Evolutionary conservation across 2,113 vertebrate genomes (phyloP).

Genomic region (Synchiropus splendidus): DNA sequence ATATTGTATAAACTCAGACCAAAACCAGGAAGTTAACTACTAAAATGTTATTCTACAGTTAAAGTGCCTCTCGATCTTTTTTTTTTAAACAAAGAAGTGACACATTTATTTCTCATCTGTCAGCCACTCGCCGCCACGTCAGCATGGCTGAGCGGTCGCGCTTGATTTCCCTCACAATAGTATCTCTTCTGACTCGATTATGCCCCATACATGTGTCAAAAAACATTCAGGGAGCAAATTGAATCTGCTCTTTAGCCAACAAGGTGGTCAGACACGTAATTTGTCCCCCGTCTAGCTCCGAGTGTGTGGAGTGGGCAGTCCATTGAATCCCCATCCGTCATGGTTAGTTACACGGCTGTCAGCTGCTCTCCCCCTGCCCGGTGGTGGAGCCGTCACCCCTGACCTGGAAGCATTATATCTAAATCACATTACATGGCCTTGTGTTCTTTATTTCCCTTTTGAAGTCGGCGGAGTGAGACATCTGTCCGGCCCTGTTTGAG

Average conservation of each 20-base stretch:
- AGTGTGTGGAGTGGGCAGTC: conserved; percentile 57
- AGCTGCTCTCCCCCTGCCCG: conserved; percentile 64
- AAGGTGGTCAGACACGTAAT: conserved; percentile 43
- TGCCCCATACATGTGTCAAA: conserved; percentile 21
- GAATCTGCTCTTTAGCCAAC: conserved; percentile 27
- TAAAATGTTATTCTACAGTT: too few relatives aligned
- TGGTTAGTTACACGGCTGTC: conserved; percentile 72
- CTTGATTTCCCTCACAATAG: conserved; percentile 17
- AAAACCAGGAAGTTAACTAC: too few relatives aligned
- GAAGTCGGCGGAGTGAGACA: conserved; percentile 64
- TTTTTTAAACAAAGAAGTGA: neutral
- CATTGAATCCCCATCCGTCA: conserved; percentile 71
- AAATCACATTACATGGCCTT: conserved; percentile 68
- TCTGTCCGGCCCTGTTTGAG: conserved; percentile 62
- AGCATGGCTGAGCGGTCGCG: conserved; percentile 2
- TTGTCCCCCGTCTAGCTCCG: conserved; percentile 38
- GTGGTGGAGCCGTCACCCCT: conserved; percentile 63
- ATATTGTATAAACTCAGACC: too few relatives aligned
- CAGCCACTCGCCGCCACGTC: conserved; percentile 7
- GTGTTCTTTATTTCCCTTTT: conserved; percentile 60
- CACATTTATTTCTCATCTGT: conserved; percentile 21
- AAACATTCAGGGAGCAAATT: conserved; percentile 21
- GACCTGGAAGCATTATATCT: conserved; percentile 70
- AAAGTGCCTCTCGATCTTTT: neutral
- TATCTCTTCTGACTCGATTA: conserved; percentile 30